Evolutionary conservation across 1,140 invertebrate genomes (phyloP).

Genomic region (Marisa cornuarietis): DNA sequence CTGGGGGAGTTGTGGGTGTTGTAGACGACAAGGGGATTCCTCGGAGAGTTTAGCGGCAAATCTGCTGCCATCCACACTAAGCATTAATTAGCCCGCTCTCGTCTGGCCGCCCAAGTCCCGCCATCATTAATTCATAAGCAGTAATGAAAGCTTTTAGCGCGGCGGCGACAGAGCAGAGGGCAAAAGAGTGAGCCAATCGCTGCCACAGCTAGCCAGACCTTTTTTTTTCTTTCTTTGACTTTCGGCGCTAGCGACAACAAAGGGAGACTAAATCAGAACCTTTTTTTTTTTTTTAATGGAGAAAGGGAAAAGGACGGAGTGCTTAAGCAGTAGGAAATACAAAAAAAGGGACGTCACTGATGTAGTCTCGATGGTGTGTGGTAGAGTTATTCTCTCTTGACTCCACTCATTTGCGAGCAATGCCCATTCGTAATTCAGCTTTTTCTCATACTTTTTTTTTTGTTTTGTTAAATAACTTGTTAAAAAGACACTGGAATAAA

Average conservation of each 20-base stretch:
- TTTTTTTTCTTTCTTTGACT: not conserved
- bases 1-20: no score
- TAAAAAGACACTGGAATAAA: no score
- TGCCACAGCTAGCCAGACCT: not conserved
- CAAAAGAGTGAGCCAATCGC: not conserved
- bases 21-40: no score
- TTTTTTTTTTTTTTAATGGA: not conserved
- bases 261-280: slow-evolving; percentile 1
- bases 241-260: not conserved
- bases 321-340: not conserved
- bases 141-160: slow-evolving; percentile 1
- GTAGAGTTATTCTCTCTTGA: no score
- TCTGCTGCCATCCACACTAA: not conserved
- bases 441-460: no score
- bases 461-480: no score
- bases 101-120: not conserved
- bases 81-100: not conserved
- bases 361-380: no score
- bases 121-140: slow-evolving; percentile 6
- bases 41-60: no score
- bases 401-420: no score
- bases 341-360: not conserved
- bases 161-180: not conserved
- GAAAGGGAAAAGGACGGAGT: not conserved
- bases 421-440: no score